Evolutionary conservation across 2,888 invertebrate species (phyloP).

Genomic region (Oegoconia quadripuncta): DNA sequence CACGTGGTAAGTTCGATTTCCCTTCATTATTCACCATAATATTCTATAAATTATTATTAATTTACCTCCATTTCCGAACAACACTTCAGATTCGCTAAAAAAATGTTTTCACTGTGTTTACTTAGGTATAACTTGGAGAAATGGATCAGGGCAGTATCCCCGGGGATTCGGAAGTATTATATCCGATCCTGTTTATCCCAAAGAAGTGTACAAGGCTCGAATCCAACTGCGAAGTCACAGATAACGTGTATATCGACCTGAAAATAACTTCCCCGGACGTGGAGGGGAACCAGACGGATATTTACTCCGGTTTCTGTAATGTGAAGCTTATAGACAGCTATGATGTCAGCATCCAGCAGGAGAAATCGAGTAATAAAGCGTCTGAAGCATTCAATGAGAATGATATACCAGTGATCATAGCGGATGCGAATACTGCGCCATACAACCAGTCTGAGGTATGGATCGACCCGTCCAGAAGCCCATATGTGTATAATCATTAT

Average conservation of each 20-base stretch:
- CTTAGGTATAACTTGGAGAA: conserved; percentile 29
- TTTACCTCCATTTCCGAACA: conserved; percentile 40
- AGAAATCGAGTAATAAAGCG: neutral
- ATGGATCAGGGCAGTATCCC: conserved; percentile 41
- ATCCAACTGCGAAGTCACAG: conserved; percentile 44
- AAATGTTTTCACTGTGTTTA: conserved; percentile 28
- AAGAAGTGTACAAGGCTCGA: conserved; percentile 53
- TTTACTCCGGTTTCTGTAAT: conserved; percentile 59
- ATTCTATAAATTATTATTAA: conserved; percentile 34
- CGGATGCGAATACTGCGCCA: conserved; percentile 34
- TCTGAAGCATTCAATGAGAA: conserved; percentile 18
- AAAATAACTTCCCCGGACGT: conserved; percentile 52
- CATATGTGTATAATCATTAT: conserved; percentile 56
- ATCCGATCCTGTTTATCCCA: conserved; percentile 56
- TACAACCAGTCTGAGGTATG: conserved; percentile 57
- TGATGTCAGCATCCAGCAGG: conserved; percentile 30
- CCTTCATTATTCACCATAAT: conserved; percentile 22
- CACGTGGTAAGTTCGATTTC: conserved; percentile 57
- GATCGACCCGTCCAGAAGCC: conserved; percentile 61
- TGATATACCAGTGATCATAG: conserved; percentile 33
- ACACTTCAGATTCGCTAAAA: conserved; percentile 3
- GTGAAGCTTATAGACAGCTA: conserved; percentile 52
- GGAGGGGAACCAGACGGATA: conserved; percentile 46
- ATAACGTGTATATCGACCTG: conserved; percentile 55
- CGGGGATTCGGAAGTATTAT: conserved; percentile 33